phyloP scores from a whole-genome alignment of 1,140 invertebrate species.

The Babylonia areolata region DNA sequence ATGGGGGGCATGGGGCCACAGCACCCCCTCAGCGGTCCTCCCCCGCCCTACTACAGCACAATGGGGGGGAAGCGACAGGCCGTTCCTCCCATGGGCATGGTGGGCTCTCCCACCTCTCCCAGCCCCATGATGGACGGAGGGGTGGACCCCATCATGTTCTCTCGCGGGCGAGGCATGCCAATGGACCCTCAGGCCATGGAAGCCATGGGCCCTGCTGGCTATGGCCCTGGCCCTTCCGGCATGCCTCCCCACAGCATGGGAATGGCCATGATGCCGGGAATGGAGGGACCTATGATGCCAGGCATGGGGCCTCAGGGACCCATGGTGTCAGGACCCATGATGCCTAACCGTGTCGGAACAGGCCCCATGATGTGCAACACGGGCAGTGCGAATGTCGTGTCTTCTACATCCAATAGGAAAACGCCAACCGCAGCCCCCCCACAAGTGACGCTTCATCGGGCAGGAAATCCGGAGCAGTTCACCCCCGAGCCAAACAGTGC shows the following conservation, averaged over 20 bases:
- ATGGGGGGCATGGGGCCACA: conserved; percentile 39
- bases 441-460: conserved; percentile 64
- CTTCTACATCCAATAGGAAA: conserved; percentile 37
- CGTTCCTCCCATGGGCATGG: conserved; percentile 32
- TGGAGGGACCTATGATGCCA: conserved; percentile 50
- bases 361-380: conserved; percentile 45
- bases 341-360: conserved; percentile 47
- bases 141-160: conserved; percentile 43
- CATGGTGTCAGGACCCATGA: conserved; percentile 64
- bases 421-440: neutral
- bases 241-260: conserved; percentile 47
- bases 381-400: conserved; percentile 28
- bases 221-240: conserved; percentile 32
- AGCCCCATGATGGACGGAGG: conserved; percentile 50
- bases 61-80: conserved; percentile 39
- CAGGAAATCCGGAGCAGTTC: conserved; percentile 73
- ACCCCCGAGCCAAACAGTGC: conserved; percentile 59
- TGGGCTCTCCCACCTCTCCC: conserved; percentile 68
- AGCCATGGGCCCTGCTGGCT: conserved; percentile 47
- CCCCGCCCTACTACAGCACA: conserved; percentile 71
- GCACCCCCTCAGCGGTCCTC: conserved; percentile 51
- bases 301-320: conserved; percentile 75
- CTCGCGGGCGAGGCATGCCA: conserved; percentile 53
- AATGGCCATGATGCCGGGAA: conserved; percentile 47
- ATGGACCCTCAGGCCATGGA: conserved; percentile 47